Conservation (phyloP, 2,113 vertebrate genomes). For the Narcine bancroftii region DNA sequence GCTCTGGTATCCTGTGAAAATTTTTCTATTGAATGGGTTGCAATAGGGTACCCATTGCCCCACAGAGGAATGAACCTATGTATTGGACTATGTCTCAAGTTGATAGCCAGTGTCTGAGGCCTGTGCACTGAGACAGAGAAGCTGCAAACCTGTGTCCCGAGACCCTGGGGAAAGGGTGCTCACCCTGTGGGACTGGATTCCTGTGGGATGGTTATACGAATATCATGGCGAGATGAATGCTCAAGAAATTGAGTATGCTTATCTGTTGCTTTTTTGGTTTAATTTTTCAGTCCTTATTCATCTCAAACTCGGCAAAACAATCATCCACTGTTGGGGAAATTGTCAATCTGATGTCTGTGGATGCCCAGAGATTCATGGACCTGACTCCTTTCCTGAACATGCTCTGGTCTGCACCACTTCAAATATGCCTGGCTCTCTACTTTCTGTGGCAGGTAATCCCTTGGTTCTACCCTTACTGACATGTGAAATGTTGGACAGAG, state of each 20-base stretch:
- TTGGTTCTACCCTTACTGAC: background rate
- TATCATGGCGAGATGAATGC: too few species aligned
- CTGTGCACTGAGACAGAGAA: background rate
- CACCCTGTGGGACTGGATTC: too few species aligned
- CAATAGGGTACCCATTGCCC: too few species aligned
- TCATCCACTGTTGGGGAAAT: conserved; percentile 83
- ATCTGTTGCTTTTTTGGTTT: background rate
- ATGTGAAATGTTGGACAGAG: background rate
- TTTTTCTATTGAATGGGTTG: too few species aligned
- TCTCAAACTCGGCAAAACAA: conserved; percentile 81
- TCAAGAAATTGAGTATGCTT: background rate
- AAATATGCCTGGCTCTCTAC: conserved; percentile 81
- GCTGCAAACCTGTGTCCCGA: too few species aligned
- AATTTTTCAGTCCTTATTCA: conserved; percentile 69
- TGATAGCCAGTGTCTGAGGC: background rate
- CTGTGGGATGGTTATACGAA: background rate
- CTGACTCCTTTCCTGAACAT: conserved; percentile 78
- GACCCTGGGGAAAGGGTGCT: too few species aligned
- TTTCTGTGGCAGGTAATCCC: conserved; percentile 86
- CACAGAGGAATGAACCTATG: too few species aligned
- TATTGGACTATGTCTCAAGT: background rate
- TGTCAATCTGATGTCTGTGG: conserved; percentile 94
- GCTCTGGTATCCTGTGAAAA: too few species aligned
- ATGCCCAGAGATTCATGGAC: conserved; percentile 87
- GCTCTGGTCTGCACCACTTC: conserved; percentile 90